A percentile compares a stretch with the other conserved stretches of the same genome.
Conservation (phyloP, 1,140 invertebrate genomes). For the Brachionus angularis region DNA sequence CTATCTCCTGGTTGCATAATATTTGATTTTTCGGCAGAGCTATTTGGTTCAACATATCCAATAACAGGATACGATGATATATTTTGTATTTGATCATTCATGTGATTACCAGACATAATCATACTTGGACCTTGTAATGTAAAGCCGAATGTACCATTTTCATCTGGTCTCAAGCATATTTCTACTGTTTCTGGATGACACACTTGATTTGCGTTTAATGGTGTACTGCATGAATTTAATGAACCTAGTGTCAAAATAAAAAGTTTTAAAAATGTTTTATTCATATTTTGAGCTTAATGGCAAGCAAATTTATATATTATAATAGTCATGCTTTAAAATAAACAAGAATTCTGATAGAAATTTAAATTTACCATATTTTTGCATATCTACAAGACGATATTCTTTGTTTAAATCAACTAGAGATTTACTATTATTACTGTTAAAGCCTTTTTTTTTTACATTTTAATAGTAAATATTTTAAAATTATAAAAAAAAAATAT, state of each 20-base stretch:
- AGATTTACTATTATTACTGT: constrained; percentile 4
- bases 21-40: constrained; percentile 71
- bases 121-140: constrained; percentile 51
- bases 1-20: constrained; percentile 76
- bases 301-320: constrained; percentile 42
- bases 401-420: constrained; percentile 42
- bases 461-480: background rate
- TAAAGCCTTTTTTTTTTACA: too few species aligned
- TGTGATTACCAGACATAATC: background rate
- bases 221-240: constrained; percentile 44
- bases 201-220: constrained; percentile 57
- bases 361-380: constrained; percentile 43
- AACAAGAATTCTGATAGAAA: background rate
- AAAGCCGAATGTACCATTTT: constrained; percentile 58
- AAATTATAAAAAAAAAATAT: background rate
- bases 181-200: constrained; percentile 68
- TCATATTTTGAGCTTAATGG: background rate
- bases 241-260: constrained; percentile 21
- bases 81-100: constrained; percentile 3
- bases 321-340: too few species aligned
- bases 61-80: constrained; percentile 60
- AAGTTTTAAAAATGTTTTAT: background rate
- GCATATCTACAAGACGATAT: constrained; percentile 21
- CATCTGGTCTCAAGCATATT: constrained; percentile 64
- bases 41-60: constrained; percentile 65